Evolutionary conservation across 1,140 invertebrate species (phyloP), one percentile per base, ranked within the genome.

Genomic region (Macrocentrus cingulum): DNA sequence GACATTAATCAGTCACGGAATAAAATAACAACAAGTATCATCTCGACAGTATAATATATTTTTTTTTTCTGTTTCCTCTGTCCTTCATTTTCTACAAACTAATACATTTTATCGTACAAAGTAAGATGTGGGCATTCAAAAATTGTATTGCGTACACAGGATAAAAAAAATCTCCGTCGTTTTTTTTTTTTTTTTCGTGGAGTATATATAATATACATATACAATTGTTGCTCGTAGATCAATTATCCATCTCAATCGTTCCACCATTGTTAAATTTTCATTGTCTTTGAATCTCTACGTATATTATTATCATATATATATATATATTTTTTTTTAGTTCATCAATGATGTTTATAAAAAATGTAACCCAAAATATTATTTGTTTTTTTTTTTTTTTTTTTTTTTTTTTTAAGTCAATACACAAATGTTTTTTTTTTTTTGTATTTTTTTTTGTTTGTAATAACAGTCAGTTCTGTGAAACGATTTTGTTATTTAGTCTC

Each of bases 281-380:
- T n/a, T n/a, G n/a, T n/a, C n/a, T n/a, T n/a, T n/a, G n/a, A n/a
- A n/a, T n/a, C n/a, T n/a, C n/a, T n/a, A n/a, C n/a, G n/a, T n/a
- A n/a, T n/a, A n/a, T n/a, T n/a, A n/a, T n/a, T n/a, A n/a, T n/a
- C n/a, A 19, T 42, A 13, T 11, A 36, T 51, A 22, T 58, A 8
- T 32, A 16, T 58, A 23, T 45, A 13, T 16, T 44, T 9, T 9
- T 48, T 18, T 46, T 62, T 41, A 36, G 76, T 70, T 76, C 74
- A 69, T 48, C 71, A 63, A 69, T 65, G 67, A 70, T 74, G 67
- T 39, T 74, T 79, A 79, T 78, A 79, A 78, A 34, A 80, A 78
- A 74, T 78, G 68, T 80, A 79, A 77, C 70, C 77, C 71, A 79
- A 80, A 79, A 77, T 77, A 78, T 70, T 62, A 75, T 67, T 62